phyloP scores from a whole-genome alignment of 2,888 invertebrate genomes.

The Tholera decimalis region DNA sequence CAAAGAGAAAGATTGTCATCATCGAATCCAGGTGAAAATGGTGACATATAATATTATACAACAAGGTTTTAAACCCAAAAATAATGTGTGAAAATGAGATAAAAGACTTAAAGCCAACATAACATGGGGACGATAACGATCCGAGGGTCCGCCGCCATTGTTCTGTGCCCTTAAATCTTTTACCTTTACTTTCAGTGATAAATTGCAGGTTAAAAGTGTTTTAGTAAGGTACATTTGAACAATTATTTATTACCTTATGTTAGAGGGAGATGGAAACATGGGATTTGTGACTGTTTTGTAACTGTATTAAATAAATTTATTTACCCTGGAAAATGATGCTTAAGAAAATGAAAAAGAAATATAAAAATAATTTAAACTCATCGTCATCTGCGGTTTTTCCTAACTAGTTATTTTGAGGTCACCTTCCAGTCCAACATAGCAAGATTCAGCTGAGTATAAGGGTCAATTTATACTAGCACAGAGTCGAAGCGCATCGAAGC shows the following conservation, averaged over 20 bases:
- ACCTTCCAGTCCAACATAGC: too few species aligned
- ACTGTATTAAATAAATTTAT: too few species aligned
- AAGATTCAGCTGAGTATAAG: too few species aligned
- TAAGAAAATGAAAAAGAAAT: too few species aligned
- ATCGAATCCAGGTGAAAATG: too few species aligned
- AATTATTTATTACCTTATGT: constrained; percentile 54
- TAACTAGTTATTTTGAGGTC: too few species aligned
- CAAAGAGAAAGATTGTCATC: too few species aligned
- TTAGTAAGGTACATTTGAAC: constrained; percentile 60
- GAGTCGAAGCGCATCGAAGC: too few species aligned
- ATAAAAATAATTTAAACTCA: too few species aligned
- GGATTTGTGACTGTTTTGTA: not conserved
- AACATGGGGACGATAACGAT: constrained; percentile 55
- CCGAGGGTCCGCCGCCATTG: constrained; percentile 56
- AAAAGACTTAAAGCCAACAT: constrained; percentile 40
- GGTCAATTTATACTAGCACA: too few species aligned
- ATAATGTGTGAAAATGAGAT: constrained; percentile 41
- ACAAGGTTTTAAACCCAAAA: constrained; percentile 21
- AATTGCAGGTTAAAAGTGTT: constrained; percentile 62
- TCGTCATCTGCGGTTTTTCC: too few species aligned
- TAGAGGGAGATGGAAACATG: not conserved
- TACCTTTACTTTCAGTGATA: constrained; percentile 64
- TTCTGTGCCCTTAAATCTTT: constrained; percentile 67
- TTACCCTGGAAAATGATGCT: too few species aligned
- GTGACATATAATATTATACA: constrained; percentile 4